Conservation (phyloP, 2,888 invertebrate genomes). For the Lepidochrysops patricia region DNA sequence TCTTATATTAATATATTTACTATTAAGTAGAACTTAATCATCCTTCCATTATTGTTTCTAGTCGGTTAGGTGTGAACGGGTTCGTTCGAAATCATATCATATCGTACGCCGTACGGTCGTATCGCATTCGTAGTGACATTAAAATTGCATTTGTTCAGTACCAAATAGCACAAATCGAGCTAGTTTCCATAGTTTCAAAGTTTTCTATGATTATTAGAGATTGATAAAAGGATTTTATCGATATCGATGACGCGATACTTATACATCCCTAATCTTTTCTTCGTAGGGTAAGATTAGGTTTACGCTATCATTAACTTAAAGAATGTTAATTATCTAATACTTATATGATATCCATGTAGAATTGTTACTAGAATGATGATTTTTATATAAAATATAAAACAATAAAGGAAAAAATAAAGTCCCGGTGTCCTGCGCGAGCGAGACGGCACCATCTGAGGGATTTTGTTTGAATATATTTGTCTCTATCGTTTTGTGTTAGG, state of each 20-base stretch:
- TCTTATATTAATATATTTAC: slow-evolving; percentile 45
- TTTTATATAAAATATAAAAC: slow-evolving; percentile 60
- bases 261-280: slow-evolving; percentile 37
- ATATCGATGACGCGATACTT: slow-evolving; percentile 12
- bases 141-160: slow-evolving; percentile 68
- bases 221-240: slow-evolving; percentile 6
- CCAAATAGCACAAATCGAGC: slow-evolving; percentile 62
- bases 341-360: slow-evolving; percentile 64
- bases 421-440: slow-evolving; percentile 39
- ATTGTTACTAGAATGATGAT: slow-evolving; percentile 72
- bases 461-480: slow-evolving; percentile 16
- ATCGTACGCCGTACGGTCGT: slow-evolving; percentile 29
- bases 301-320: slow-evolving; percentile 61
- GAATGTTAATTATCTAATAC: slow-evolving; percentile 57
- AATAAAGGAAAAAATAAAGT: slow-evolving; percentile 41
- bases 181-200: slow-evolving; percentile 52
- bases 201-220: slow-evolving; percentile 42
- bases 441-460: slow-evolving; percentile 39
- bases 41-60: slow-evolving; percentile 50
- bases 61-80: slow-evolving; percentile 24
- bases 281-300: slow-evolving; percentile 65
- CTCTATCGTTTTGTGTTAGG: slow-evolving; percentile 41
- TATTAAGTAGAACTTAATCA: slow-evolving; percentile 59
- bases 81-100: slow-evolving; percentile 29
- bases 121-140: slow-evolving; percentile 50